Conservation (phyloP, 2,113 vertebrate genomes). For the Paradoxurus hermaphroditus region DNA sequence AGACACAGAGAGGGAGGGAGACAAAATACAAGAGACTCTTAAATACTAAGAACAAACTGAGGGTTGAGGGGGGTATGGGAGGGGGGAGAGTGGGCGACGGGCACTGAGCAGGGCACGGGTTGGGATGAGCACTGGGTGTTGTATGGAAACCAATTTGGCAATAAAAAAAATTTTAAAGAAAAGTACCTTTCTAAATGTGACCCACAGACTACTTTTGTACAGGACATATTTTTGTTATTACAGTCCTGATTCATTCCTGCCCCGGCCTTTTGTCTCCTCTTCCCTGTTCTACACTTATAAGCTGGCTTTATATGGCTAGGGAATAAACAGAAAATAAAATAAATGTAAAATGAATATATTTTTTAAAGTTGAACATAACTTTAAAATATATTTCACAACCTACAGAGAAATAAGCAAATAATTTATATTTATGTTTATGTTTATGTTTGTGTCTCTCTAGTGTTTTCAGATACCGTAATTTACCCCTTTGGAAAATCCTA, state of each 20-base stretch:
- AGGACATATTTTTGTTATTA: not conserved
- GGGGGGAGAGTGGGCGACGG: too few relatives aligned
- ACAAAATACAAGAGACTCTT: too few relatives aligned
- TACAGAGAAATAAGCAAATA: not conserved
- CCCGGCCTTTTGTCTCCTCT: not conserved
- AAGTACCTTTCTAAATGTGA: conserved; percentile 20
- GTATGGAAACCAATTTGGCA: too few relatives aligned
- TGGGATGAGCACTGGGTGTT: too few relatives aligned
- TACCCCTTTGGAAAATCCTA: conserved; percentile 29
- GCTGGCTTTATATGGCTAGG: not conserved
- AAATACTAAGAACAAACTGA: too few relatives aligned
- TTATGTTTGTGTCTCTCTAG: not conserved
- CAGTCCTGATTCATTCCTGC: conserved; percentile 2
- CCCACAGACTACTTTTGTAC: not conserved
- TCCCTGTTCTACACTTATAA: conserved; percentile 1
- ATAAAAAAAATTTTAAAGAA: too few relatives aligned
- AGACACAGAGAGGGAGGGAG: too few relatives aligned
- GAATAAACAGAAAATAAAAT: conserved; percentile 5
- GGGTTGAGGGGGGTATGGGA: too few relatives aligned
- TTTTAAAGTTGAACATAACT: not conserved
- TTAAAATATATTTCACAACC: conserved; percentile 1
- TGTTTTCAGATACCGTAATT: conserved; percentile 1
- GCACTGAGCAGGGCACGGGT: too few relatives aligned
- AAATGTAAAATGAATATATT: not conserved
- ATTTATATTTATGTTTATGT: not conserved